A percentile compares a stretch with the other conserved stretches of the same genome.
Conservation (phyloP, 1,140 invertebrate genomes). For the Oreohelix idahoensis region DNA sequence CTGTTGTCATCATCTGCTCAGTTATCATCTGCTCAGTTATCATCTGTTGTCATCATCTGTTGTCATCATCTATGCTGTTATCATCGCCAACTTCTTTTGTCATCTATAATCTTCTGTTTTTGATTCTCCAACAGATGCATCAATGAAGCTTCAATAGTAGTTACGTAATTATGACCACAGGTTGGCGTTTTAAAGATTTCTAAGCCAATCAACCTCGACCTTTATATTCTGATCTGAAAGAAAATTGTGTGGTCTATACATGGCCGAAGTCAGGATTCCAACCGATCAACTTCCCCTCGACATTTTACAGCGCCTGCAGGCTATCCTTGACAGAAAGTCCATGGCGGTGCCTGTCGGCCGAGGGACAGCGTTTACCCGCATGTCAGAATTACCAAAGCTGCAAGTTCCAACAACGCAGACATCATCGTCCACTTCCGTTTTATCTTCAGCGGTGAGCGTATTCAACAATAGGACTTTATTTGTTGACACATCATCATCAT, state of each 20-base stretch:
- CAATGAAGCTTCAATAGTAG: no score
- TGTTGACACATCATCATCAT: not conserved
- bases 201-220: no score
- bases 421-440: not conserved
- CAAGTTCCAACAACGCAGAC: not conserved
- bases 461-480: not conserved
- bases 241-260: not conserved
- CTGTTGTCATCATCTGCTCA: no score
- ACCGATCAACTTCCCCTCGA: not conserved
- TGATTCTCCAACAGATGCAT: no score
- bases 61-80: no score
- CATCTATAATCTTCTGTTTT: no score
- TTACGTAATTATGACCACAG: no score
- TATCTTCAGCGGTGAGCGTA: not conserved
- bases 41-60: no score
- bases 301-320: conserved; percentile 7
- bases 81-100: no score
- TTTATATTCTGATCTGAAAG: no score
- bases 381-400: not conserved
- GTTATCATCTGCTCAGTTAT: no score
- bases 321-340: not conserved
- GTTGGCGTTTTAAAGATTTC: no score
- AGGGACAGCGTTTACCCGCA: not conserved
- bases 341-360: not conserved
- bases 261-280: conserved; percentile 14